Percentiles rank a stretch among this genome's conserved stretches.
These are phyloP conservation scores for Mormyrops boulengeri DNA, from an alignment of 2,797 vertebrate species.

Conservation along the genomic window DNA sequence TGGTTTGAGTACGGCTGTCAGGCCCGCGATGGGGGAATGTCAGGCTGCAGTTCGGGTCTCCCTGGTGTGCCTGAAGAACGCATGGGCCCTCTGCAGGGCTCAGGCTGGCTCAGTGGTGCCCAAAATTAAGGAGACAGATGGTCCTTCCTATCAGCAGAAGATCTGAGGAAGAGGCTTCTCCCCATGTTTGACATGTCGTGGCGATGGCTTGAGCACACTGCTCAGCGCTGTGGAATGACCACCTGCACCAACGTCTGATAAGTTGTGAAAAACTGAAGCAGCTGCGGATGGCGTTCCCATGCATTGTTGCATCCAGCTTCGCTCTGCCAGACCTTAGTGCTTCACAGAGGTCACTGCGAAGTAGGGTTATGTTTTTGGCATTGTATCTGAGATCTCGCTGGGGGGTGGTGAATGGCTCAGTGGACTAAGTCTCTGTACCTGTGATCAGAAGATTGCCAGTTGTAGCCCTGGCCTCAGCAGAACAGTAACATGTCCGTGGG, in stretches of 20 bases:
- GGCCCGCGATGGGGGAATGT: background rate
- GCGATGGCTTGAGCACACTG: background rate
- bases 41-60: background rate
- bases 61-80: background rate
- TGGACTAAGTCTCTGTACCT: background rate
- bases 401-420: conserved; percentile 26
- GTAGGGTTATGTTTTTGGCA: conserved; percentile 19
- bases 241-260: background rate
- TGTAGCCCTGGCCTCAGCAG: background rate
- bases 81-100: background rate
- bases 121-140: background rate
- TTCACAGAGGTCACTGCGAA: conserved; percentile 23
- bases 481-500: background rate
- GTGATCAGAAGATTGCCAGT: background rate
- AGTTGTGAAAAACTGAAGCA: background rate
- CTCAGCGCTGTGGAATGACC: background rate
- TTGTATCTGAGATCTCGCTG: conserved; percentile 25
- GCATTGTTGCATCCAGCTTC: conserved; percentile 20
- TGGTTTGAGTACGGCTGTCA: background rate
- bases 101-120: background rate
- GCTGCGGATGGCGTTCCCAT: background rate
- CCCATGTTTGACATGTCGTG: background rate
- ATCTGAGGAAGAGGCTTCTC: background rate
- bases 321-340: conserved; percentile 22
- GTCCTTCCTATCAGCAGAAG: background rate